Percentiles rank a stretch among this genome's conserved stretches.
These are phyloP conservation scores for Limnephilus auricula DNA, from an alignment of 2,888 invertebrate genomes.

Conservation along the genomic window DNA sequence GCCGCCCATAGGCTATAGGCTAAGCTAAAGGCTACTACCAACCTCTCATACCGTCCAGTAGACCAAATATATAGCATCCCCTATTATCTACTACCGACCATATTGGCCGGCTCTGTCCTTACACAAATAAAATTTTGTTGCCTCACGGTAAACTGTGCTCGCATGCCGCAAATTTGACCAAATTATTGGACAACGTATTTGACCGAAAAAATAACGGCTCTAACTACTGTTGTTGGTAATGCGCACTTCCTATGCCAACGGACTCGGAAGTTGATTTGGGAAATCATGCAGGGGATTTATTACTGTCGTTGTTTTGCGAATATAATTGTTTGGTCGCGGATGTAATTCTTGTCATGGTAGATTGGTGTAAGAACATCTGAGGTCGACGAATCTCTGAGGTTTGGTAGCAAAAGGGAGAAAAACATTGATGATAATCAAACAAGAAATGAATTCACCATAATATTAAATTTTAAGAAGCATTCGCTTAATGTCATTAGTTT, in stretches of 20 bases:
- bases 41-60: not conserved
- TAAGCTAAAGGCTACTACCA: not conserved
- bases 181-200: not conserved
- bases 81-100: not conserved
- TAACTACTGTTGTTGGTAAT: conserved; percentile 25
- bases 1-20: not conserved
- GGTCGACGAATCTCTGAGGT: not conserved
- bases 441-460: not conserved
- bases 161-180: not conserved
- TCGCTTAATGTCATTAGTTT: not conserved
- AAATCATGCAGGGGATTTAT: conserved; percentile 6
- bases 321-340: not conserved
- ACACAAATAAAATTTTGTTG: not conserved
- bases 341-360: not conserved
- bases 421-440: not conserved
- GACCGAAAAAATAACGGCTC: conserved; percentile 11
- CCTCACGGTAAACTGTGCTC: conserved; percentile 15
- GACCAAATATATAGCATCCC: not conserved
- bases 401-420: not conserved
- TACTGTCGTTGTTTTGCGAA: not conserved
- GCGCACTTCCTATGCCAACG: conserved; percentile 23
- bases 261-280: not conserved
- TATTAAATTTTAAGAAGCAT: too few species aligned
- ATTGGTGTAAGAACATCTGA: not conserved
- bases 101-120: not conserved